These are phyloP conservation scores for Clusia tigrina DNA, from an alignment of 2,888 invertebrate genomes.

Conservation along the genomic window DNA sequence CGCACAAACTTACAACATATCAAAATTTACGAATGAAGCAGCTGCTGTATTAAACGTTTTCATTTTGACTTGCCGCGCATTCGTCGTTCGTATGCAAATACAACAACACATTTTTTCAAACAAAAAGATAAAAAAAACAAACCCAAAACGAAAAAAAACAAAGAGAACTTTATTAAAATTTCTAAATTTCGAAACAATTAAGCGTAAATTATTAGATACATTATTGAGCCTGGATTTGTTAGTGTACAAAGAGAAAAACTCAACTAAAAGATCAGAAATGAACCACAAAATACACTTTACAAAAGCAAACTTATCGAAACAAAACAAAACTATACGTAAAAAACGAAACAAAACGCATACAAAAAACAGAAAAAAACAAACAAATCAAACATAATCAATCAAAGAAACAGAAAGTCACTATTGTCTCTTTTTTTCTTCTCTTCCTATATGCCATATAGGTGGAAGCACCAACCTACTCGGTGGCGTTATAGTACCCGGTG, in stretches of 20 bases:
- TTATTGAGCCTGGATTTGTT: conserved; percentile 62
- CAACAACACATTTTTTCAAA: not conserved
- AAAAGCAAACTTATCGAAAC: conserved; percentile 7
- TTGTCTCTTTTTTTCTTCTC: conserved; percentile 67
- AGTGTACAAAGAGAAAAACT: conserved; percentile 45
- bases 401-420: conserved; percentile 64
- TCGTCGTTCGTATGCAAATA: too few relatives aligned
- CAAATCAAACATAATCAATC: conserved; percentile 22
- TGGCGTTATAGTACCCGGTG: conserved; percentile 65
- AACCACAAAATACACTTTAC: not conserved
- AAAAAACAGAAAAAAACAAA: conserved; percentile 26
- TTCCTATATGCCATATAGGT: conserved; percentile 65
- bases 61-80: too few relatives aligned
- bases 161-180: not conserved
- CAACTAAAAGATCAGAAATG: conserved; percentile 25
- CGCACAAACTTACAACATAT: too few relatives aligned
- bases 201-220: too few relatives aligned
- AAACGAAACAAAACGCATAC: conserved; percentile 29
- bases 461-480: conserved; percentile 64
- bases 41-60: too few relatives aligned
- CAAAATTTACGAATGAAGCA: too few relatives aligned
- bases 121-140: conserved; percentile 19
- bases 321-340: conserved; percentile 5
- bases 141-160: conserved; percentile 27
- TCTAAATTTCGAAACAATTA: too few relatives aligned